These are phyloP conservation scores for Arizona elegans DNA, from an alignment of 2,113 vertebrate species.

Conservation along the genomic window DNA sequence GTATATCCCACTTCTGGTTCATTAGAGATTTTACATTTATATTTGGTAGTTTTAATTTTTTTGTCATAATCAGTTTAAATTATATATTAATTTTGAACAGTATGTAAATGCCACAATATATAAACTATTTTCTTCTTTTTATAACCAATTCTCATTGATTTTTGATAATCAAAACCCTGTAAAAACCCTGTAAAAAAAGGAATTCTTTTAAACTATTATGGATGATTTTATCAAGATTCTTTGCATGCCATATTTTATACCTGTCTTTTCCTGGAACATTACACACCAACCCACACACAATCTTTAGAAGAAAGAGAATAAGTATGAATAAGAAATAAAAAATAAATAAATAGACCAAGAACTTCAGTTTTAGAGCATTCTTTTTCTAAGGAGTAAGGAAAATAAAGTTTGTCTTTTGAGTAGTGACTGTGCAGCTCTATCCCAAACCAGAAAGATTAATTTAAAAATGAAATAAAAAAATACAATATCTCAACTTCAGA, in stretches of 20 bases:
- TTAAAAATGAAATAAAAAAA: background rate
- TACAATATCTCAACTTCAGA: background rate
- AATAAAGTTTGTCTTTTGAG: background rate
- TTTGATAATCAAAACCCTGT: background rate
- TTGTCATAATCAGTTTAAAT: background rate
- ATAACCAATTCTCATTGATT: background rate
- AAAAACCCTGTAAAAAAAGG: background rate
- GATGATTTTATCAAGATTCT: background rate
- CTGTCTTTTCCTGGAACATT: background rate
- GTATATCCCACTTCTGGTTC: background rate
- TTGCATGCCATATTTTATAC: background rate
- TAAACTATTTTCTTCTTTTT: background rate
- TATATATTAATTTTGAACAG: background rate
- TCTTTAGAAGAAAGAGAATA: background rate
- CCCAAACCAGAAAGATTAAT: background rate
- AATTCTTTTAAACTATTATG: background rate
- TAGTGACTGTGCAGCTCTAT: background rate
- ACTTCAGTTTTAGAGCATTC: background rate
- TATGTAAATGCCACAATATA: background rate
- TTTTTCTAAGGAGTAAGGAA: background rate
- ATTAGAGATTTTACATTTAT: background rate
- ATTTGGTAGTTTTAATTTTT: background rate
- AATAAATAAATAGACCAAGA: background rate
- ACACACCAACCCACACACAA: background rate
- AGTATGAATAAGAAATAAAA: background rate